phyloP scores from a whole-genome alignment of 2,797 vertebrate species.

The Clarias laeviceps region DNA sequence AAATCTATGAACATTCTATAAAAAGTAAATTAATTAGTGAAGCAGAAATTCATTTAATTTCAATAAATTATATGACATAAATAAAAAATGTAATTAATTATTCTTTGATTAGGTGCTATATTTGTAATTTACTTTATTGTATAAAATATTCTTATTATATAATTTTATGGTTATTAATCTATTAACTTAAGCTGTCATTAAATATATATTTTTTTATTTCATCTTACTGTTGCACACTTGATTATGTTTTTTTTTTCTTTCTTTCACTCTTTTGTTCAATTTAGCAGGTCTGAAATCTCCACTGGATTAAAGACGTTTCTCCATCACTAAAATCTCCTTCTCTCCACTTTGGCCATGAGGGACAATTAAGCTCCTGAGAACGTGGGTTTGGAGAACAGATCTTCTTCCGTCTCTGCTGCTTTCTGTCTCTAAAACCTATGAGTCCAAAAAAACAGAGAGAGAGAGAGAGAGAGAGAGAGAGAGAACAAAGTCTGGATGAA shows the following conservation, averaged over 20 bases:
- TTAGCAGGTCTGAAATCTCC: not conserved
- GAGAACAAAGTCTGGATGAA: not conserved
- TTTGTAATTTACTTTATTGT: not conserved
- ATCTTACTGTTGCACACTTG: not conserved
- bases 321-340: not conserved
- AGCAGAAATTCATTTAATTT: not conserved
- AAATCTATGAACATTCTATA: not conserved
- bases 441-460: not conserved
- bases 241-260: not conserved
- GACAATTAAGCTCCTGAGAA: not conserved
- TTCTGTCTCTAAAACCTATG: not conserved
- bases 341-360: not conserved
- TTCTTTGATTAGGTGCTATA: not conserved
- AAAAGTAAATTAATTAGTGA: slow-evolving; percentile 4
- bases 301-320: not conserved
- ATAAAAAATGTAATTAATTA: not conserved
- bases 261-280: not conserved
- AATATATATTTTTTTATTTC: not conserved
- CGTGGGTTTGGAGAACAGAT: not conserved
- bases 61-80: not conserved
- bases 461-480: not conserved
- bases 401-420: not conserved
- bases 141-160: too few relatives aligned
- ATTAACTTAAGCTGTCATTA: not conserved
- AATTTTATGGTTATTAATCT: not conserved